Evolutionary conservation across 2,113 vertebrate species (phyloP).

Genomic region (Silurus meridionalis): DNA sequence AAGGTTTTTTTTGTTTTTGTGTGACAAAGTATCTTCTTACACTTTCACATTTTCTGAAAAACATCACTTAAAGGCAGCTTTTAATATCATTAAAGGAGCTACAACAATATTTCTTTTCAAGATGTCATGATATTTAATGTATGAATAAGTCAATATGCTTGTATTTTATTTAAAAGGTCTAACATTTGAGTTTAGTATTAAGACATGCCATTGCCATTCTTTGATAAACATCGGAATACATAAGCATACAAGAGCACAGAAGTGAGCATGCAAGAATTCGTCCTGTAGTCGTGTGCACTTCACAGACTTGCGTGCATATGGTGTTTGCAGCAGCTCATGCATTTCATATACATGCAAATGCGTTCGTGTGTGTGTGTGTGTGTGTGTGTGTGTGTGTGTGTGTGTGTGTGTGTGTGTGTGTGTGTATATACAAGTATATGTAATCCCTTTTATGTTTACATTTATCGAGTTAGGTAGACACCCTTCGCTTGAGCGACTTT

Average conservation of each 20-base stretch:
- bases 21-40: not conserved
- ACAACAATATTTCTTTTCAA: not conserved
- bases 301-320: not conserved
- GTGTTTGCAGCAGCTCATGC: not conserved
- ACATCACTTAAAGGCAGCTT: too few relatives aligned
- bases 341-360: not conserved
- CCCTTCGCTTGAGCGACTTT: too few relatives aligned
- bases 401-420: too few relatives aligned
- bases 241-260: not conserved
- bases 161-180: not conserved
- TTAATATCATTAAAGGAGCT: not conserved
- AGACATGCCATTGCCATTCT: not conserved
- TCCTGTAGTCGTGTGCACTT: not conserved
- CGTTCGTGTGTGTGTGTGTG: too few relatives aligned
- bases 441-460: too few relatives aligned
- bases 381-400: too few relatives aligned
- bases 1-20: not conserved
- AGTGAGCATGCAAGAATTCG: too few relatives aligned
- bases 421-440: too few relatives aligned
- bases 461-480: too few relatives aligned
- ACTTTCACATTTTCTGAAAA: not conserved
- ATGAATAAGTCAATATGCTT: not conserved
- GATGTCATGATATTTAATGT: too few relatives aligned
- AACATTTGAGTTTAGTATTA: not conserved
- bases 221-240: not conserved